Evolutionary conservation across 2,797 vertebrate species (phyloP).

Genomic region (Pterois miles): DNA sequence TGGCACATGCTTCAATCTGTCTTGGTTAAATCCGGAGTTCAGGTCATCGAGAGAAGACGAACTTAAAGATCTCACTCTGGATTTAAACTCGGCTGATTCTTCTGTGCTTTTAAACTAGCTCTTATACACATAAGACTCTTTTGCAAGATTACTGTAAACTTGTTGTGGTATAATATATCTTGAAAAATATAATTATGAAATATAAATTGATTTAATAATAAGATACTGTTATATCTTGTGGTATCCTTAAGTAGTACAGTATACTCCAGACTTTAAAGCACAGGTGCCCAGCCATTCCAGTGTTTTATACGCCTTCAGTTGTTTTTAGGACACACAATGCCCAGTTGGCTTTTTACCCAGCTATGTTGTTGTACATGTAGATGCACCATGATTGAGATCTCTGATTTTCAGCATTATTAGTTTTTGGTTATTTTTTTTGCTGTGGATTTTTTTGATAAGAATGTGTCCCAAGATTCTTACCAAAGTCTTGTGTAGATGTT

Average conservation of each 20-base stretch:
- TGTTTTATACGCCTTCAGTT: constrained; percentile 85
- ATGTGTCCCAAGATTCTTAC: constrained; percentile 90
- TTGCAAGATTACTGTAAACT: constrained; percentile 85
- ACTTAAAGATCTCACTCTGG: constrained; percentile 66
- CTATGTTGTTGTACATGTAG: constrained; percentile 77
- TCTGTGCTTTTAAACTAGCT: constrained; percentile 72
- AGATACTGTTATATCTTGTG: constrained; percentile 77
- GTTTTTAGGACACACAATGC: constrained; percentile 77
- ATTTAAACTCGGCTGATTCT: constrained; percentile 58
- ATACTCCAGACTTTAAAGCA: constrained; percentile 83
- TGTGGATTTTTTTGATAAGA: constrained; percentile 85
- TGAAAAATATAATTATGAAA: constrained; percentile 72
- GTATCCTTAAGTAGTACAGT: constrained; percentile 77
- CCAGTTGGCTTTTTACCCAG: constrained; percentile 74
- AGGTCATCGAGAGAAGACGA: constrained; percentile 50
- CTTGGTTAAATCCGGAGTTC: constrained; percentile 65
- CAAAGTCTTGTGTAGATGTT: constrained; percentile 94
- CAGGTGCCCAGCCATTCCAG: constrained; percentile 83
- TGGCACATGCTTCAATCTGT: constrained; percentile 67
- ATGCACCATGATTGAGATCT: constrained; percentile 73
- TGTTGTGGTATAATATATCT: constrained; percentile 84
- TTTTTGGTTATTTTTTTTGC: constrained; percentile 72
- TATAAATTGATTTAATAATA: constrained; percentile 76
- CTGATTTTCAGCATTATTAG: constrained; percentile 77
- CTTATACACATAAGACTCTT: constrained; percentile 69